Percentiles rank a stretch among this genome's conserved stretches.
Conservation (phyloP, 30 jellyfish, hydroid and myxozoan genomes). For the Turritopsis rubra region DNA sequence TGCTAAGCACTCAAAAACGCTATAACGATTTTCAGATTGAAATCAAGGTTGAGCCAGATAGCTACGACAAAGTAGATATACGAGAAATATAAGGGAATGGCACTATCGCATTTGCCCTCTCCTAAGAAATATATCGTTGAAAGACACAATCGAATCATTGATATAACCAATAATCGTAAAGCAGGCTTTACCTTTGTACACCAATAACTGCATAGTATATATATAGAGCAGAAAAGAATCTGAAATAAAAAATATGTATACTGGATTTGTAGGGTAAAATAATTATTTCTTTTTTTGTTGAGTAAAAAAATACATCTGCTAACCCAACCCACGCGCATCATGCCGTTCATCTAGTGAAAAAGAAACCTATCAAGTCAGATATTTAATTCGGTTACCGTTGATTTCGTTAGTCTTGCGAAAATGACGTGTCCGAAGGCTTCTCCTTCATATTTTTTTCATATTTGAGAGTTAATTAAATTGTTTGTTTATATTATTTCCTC, state of each 20-base stretch:
- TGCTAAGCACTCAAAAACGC: too few species aligned
- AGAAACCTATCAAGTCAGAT: too few species aligned
- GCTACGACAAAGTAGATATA: not conserved
- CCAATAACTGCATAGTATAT: not conserved
- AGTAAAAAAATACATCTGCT: not conserved
- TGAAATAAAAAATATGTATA: not conserved
- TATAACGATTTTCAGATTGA: not conserved
- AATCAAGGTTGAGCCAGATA: not conserved
- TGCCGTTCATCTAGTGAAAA: too few species aligned
- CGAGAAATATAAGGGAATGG: not conserved
- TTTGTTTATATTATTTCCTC: not conserved
- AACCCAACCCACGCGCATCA: not conserved
- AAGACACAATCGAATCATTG: not conserved
- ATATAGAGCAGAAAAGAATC: not conserved
- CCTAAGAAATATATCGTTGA: not conserved
- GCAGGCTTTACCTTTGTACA: not conserved
- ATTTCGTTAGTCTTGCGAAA: too few species aligned
- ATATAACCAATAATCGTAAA: not conserved
- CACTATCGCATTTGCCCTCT: not conserved
- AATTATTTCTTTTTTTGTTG: not conserved
- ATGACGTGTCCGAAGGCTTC: too few species aligned
- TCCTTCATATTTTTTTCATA: too few species aligned
- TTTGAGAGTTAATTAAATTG: too few species aligned
- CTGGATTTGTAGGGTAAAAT: not conserved
- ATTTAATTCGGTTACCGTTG: too few species aligned